Conservation (phyloP, 1,140 invertebrate species). For the Sesamia nonagrioides region DNA sequence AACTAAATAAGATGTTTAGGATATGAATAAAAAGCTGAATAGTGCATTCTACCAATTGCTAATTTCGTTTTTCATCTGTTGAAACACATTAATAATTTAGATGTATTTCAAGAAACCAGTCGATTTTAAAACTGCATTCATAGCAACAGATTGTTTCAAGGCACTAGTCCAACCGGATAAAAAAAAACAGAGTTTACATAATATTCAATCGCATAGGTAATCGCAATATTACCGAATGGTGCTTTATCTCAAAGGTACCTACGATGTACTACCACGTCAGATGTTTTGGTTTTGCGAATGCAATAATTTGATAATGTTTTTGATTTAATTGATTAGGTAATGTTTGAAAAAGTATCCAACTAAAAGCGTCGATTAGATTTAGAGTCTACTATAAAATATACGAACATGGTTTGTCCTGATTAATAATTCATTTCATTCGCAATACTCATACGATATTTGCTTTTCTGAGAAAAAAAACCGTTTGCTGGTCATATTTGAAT, state of each 20-base stretch:
- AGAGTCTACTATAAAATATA: too few species aligned
- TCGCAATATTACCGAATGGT: background rate
- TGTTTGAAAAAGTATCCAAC: background rate
- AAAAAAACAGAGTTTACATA: background rate
- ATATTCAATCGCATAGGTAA: background rate
- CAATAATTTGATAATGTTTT: background rate
- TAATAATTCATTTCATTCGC: constrained; percentile 4
- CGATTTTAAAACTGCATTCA: too few species aligned
- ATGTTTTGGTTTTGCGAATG: background rate
- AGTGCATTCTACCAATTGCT: too few species aligned
- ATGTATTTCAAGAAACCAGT: too few species aligned
- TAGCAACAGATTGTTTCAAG: background rate
- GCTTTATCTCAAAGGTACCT: constrained; percentile 26
- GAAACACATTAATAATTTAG: too few species aligned
- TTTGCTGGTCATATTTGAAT: background rate
- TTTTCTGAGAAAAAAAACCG: constrained; percentile 19
- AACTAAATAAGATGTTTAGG: too few species aligned
- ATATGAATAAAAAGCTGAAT: too few species aligned
- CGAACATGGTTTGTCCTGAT: background rate
- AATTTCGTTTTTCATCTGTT: too few species aligned
- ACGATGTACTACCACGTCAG: background rate
- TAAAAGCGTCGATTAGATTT: background rate
- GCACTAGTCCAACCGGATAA: background rate
- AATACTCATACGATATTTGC: background rate
- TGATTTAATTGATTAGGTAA: background rate